Base-by-base conservation (phyloP, 2,797 vertebrate species). In the Lithobates pipiens region DNA sequence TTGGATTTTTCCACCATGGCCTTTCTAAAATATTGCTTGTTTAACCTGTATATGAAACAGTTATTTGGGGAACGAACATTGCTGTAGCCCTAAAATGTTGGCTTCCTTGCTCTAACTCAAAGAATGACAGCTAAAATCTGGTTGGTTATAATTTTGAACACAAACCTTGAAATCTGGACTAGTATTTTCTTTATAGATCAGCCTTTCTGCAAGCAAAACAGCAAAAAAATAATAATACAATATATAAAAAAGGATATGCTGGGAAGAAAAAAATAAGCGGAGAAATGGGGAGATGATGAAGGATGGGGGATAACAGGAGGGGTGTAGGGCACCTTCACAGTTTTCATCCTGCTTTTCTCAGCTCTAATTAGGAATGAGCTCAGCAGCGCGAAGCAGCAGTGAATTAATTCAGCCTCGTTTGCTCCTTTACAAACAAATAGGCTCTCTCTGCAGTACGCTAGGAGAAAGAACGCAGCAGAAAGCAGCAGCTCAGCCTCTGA, bases 321-420 rank as follows among this genome's bases (percentile, higher is more conserved):
- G 75, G 85, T 82, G 75, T 76, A 86, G 85, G 85, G 85, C 85
- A 86, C 85, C 80, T 86, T 86, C 71, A 82, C 85, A 82, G 80
- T 83, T 86, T 73, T 74, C 75, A 82, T 83, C 75, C 80, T 86
- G 85, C 80, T 79, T 77, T 86, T 86, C 85, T 86, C 85, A 74
- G 68, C 85, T 86, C 80, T 86, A 86, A 86, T 86, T 86, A 86
- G 85, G 85, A 86, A 82, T 83, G 71, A 86, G 80, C 85, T 82
- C 85, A 86, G 85, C 85, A 82, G 85, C 80, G 85, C 80, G 85
- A 78, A 83, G 85, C 85, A 86, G 85, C 85, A 83, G 68, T 78
- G 85, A 86, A 86, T 86, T 86, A 86, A 83, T 86, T 86, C 85
- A 86, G 85, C 85, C 85, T 86, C 85, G 85, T 86, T 86, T 83